Conservation (phyloP, 2,888 invertebrate genomes). For the Chironomus riparius region DNA sequence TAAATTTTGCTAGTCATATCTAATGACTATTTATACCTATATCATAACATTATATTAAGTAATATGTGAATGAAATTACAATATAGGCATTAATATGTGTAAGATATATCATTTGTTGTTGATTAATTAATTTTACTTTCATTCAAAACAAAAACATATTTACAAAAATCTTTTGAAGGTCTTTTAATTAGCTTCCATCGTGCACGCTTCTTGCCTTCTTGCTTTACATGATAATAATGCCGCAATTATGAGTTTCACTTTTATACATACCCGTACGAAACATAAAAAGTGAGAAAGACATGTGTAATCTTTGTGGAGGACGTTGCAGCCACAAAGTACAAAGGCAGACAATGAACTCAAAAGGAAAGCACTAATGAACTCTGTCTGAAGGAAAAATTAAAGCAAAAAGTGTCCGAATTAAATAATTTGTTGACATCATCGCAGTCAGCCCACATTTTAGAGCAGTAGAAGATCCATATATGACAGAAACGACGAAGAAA, state of each 20-base stretch:
- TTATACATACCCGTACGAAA: not conserved
- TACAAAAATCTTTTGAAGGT: not conserved
- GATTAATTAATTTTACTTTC: too few species aligned
- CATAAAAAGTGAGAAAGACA: not conserved
- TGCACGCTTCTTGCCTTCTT: not conserved
- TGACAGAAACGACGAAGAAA: not conserved
- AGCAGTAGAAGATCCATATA: not conserved
- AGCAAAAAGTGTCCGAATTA: too few species aligned
- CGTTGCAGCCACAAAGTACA: not conserved
- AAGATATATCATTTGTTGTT: too few species aligned
- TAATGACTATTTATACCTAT: too few species aligned
- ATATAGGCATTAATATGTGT: too few species aligned
- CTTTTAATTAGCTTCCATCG: not conserved
- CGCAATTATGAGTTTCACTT: not conserved
- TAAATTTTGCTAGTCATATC: too few species aligned
- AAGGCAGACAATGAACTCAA: not conserved
- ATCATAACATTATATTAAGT: too few species aligned
- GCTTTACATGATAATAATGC: not conserved
- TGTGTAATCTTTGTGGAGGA: not conserved
- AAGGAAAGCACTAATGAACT: not conserved
- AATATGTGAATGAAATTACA: too few species aligned
- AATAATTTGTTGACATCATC: too few species aligned
- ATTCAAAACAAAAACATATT: too few species aligned
- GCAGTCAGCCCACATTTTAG: too few species aligned
- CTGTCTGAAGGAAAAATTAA: too few species aligned